Base-by-base conservation (phyloP, 2,888 invertebrate genomes). In the Sinelater perroti region DNA sequence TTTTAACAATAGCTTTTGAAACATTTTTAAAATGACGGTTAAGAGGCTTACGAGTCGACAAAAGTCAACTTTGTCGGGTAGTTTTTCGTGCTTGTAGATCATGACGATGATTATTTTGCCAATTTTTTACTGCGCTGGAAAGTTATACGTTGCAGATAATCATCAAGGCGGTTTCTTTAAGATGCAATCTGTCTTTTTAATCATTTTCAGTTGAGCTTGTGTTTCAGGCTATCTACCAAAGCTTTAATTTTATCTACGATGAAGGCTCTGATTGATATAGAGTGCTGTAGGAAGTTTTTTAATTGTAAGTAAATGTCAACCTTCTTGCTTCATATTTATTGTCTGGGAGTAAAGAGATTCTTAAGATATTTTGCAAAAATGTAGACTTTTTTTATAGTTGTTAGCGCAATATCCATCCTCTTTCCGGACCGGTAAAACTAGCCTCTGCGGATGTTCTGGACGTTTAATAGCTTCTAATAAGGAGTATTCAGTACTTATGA, bases 191-290 rank as follows among this genome's bases (percentile, higher is more conserved):
- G 30, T 30, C n/a, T n/a, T n/a, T n/a, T n/a, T n/a, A n/a, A n/a
- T n/a, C n/a, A n/a, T n/a, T n/a, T n/a, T n/a, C n/a, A n/a, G n/a
- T n/a, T n/a, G n/a, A n/a, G n/a, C n/a, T n/a, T n/a, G n/a, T n/a
- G n/a, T n/a, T n/a, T n/a, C n/a, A n/a, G n/a, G n/a, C n/a, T n/a
- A n/a, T n/a, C n/a, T 30, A 30, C 11, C 11, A 3, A 8, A 30
- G 3, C 30, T 3, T 3, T n/a, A n/a, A n/a, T 30, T 11, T 30
- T 10, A 30, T 30, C 11, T 8, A 8, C 11, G n/a, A 11, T 5
- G n/a, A 30, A 30, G 30, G 30, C n/a, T 30, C 11, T 30, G 30
- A 30, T 30, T 30, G 30, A n/a, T n/a, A n/a, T n/a, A n/a, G 30
- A 8, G 30, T 10, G 30, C 30, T 8, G 30, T 8, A 10, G n/a